These are phyloP conservation scores for Lithophane socia DNA, from an alignment of 2,888 invertebrate genomes.

Conservation along the genomic window DNA sequence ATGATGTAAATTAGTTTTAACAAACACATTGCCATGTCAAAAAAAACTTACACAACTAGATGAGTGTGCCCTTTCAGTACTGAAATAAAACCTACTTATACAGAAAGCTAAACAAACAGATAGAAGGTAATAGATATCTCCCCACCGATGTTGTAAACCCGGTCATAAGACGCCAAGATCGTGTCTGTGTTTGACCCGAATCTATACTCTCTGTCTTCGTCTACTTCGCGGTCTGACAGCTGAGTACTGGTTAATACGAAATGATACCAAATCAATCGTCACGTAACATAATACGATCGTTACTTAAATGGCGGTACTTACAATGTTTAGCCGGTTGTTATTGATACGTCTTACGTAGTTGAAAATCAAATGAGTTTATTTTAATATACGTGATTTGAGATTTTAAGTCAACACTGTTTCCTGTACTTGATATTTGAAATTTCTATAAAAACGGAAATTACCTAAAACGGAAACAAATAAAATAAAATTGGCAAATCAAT, in stretches of 20 bases:
- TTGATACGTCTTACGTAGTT: conserved; percentile 29
- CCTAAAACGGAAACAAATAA: background rate
- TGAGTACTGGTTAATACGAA: conserved; percentile 53
- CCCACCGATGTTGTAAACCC: conserved; percentile 52
- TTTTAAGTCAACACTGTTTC: background rate
- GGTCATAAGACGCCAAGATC: conserved; percentile 58
- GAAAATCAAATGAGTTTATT: conserved; percentile 1
- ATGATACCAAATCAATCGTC: conserved; percentile 57
- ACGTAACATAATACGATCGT: conserved; percentile 50
- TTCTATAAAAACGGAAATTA: background rate
- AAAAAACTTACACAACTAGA: too few species aligned
- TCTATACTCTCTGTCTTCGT: conserved; percentile 56
- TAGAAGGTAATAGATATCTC: conserved; percentile 62
- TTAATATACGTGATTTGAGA: background rate
- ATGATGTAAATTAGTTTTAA: too few species aligned
- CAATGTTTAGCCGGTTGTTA: conserved; percentile 23
- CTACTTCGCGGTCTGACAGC: conserved; percentile 45
- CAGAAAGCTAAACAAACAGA: conserved; percentile 26
- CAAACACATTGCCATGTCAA: too few species aligned
- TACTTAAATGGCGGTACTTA: conserved; percentile 38
- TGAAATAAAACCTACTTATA: background rate
- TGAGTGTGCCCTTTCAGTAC: background rate
- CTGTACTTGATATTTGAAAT: background rate
- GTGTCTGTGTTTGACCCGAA: conserved; percentile 55
- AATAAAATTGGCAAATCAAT: background rate